phyloP scores from a whole-genome alignment of 2,797 vertebrate genomes.

The Anas flavirostris region DNA sequence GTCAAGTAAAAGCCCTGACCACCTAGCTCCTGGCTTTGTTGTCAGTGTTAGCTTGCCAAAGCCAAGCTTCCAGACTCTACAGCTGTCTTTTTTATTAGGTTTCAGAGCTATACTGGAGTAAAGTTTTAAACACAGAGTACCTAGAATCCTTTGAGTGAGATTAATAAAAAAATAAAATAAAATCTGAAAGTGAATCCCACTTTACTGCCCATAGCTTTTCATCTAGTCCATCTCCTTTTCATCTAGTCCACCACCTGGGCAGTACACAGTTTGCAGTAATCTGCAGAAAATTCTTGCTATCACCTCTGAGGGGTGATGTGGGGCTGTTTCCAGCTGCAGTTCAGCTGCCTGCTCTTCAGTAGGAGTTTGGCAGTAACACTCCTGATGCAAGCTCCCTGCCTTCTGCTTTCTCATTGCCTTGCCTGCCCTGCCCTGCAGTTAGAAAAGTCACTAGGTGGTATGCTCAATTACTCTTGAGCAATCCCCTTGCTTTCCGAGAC shows the following conservation, averaged over 20 bases:
- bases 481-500: neutral
- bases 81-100: neutral
- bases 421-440: neutral
- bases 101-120: neutral
- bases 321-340: neutral
- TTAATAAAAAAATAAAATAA: neutral
- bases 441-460: neutral
- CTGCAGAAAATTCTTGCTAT: rapidly evolving
- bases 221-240: neutral
- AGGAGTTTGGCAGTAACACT: neutral
- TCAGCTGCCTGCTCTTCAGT: neutral
- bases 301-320: rapidly evolving
- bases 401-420: neutral
- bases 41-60: neutral
- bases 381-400: neutral
- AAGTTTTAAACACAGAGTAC: neutral
- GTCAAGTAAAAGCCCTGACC: neutral
- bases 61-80: neutral
- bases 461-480: neutral
- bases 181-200: neutral
- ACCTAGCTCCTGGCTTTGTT: no score
- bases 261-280: neutral
- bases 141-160: neutral
- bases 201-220: neutral
- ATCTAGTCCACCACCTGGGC: neutral